phyloP scores from a whole-genome alignment of 2,888 invertebrate genomes.

The Diloba caeruleocephala region DNA sequence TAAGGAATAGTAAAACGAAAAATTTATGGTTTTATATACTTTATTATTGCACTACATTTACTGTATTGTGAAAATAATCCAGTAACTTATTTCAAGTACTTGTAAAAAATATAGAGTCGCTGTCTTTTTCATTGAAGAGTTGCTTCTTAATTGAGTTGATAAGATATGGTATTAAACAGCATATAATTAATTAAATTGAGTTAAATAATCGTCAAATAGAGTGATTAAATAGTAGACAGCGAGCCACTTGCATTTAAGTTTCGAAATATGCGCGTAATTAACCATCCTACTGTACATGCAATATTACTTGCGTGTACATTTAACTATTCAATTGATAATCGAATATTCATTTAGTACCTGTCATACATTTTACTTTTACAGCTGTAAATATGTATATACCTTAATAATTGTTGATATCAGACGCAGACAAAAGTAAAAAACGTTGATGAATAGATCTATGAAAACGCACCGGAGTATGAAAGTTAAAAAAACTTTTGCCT shows the following conservation, averaged over 20 bases:
- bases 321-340: slow-evolving; percentile 11
- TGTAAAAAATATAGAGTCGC: too few relatives aligned
- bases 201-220: not conserved
- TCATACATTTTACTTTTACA: not conserved
- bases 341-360: not conserved
- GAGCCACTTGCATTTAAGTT: slow-evolving; percentile 1
- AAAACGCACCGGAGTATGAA: slow-evolving; percentile 16
- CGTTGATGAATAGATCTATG: not conserved
- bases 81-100: too few relatives aligned
- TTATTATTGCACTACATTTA: too few relatives aligned
- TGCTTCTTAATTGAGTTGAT: too few relatives aligned
- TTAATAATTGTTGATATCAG: not conserved
- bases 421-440: not conserved
- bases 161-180: not conserved
- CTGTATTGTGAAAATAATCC: too few relatives aligned
- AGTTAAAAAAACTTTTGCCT: slow-evolving; percentile 3
- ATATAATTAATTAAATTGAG: not conserved
- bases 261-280: slow-evolving; percentile 8
- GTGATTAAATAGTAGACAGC: slow-evolving; percentile 1
- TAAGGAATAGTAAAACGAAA: too few relatives aligned
- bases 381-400: slow-evolving; percentile 11
- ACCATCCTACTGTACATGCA: slow-evolving; percentile 5
- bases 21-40: too few relatives aligned
- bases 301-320: slow-evolving; percentile 16
- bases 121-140: too few relatives aligned